These are phyloP conservation scores for Coptodon bakossiorum DNA, from an alignment of 2,113 vertebrate genomes.

Conservation along the genomic window DNA sequence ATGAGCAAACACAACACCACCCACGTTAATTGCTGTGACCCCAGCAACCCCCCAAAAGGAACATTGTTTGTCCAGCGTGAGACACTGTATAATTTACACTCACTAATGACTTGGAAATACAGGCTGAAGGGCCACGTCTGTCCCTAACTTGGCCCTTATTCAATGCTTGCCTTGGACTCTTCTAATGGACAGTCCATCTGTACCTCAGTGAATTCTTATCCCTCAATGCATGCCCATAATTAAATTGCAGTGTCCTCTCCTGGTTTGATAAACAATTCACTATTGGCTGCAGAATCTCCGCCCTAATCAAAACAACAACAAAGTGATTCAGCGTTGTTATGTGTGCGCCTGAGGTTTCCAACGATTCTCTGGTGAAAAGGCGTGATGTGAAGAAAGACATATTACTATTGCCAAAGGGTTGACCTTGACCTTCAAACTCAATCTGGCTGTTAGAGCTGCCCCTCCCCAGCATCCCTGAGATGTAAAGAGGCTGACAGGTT, in stretches of 20 bases:
- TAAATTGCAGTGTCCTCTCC: constrained; percentile 61
- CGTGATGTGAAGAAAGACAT: constrained; percentile 60
- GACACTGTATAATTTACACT: constrained; percentile 72
- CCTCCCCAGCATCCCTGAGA: constrained; percentile 67
- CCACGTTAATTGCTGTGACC: constrained; percentile 72
- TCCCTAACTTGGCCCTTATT: constrained; percentile 64
- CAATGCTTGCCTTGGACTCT: constrained; percentile 54
- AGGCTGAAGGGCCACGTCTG: constrained; percentile 66
- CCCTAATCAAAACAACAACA: constrained; percentile 59
- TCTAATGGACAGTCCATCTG: constrained; percentile 69
- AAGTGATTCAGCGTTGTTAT: constrained; percentile 19
- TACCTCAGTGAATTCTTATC: constrained; percentile 65
- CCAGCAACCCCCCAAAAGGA: constrained; percentile 66
- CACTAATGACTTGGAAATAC: constrained; percentile 70
- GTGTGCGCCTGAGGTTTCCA: constrained; percentile 28
- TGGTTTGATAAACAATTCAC: constrained; percentile 51
- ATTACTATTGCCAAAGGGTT: constrained; percentile 68
- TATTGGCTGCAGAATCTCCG: constrained; percentile 45
- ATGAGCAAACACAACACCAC: constrained; percentile 66
- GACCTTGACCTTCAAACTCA: constrained; percentile 81
- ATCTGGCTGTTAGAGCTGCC: constrained; percentile 73
- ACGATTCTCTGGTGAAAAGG: constrained; percentile 37
- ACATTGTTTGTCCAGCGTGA: constrained; percentile 75
- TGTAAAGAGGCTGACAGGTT: constrained; percentile 75
- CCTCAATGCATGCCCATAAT: constrained; percentile 61